A percentile compares a stretch with the other conserved stretches of the same genome.
Evolutionary conservation across 2,113 vertebrate species (phyloP).

Genomic region (Benitochromis conjunctus): DNA sequence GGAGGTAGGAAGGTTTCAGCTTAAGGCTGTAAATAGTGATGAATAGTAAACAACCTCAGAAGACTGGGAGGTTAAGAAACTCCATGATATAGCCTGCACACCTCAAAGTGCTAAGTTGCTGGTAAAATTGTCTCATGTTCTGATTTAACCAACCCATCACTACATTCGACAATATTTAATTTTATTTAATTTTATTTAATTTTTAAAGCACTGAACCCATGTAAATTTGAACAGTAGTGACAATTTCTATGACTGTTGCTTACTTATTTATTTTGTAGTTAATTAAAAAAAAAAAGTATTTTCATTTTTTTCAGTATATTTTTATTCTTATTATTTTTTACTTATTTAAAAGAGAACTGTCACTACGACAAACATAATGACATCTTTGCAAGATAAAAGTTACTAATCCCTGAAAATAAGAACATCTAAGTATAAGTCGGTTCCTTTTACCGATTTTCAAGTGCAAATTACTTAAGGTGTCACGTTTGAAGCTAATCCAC

Average conservation of each 20-base stretch:
- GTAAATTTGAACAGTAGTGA: background rate
- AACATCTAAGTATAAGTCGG: background rate
- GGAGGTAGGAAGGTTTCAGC: background rate
- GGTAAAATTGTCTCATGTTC: background rate
- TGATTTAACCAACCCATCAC: background rate
- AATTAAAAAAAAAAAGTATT: too few relatives aligned
- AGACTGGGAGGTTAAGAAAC: background rate
- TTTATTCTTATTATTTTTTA: background rate
- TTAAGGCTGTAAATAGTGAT: background rate
- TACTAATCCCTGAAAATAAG: background rate
- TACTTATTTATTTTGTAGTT: background rate
- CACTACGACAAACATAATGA: background rate
- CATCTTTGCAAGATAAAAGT: background rate
- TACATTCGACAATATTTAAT: background rate
- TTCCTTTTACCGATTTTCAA: background rate
- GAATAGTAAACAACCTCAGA: background rate
- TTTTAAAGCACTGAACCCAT: background rate
- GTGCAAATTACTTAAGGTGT: background rate
- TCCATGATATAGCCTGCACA: background rate
- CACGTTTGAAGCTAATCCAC: background rate
- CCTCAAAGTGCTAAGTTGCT: background rate
- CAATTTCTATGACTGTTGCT: background rate
- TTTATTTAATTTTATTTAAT: background rate
- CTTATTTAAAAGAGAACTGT: background rate
- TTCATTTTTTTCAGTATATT: too few relatives aligned